Percentiles rank a stretch among this genome's conserved stretches.
phyloP scores from a whole-genome alignment of 2,113 vertebrate genomes.

The Collichthys lucidus region DNA sequence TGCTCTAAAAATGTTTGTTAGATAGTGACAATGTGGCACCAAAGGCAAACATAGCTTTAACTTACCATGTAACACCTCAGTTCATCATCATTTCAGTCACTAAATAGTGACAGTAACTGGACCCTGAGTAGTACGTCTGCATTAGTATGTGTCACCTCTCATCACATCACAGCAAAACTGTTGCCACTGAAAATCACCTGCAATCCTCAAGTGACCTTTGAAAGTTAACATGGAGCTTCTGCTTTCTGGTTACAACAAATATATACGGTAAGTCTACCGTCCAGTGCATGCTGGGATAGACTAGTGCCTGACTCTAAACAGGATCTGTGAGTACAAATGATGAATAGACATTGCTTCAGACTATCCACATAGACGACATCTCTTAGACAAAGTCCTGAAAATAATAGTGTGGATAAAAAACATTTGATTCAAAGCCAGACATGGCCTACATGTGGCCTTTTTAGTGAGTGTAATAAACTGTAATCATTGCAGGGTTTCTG shows the following conservation, averaged over 20 bases:
- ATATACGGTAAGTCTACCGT: not conserved
- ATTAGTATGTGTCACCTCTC: slow-evolving; percentile 35
- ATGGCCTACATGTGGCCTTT: not conserved
- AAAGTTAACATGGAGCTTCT: not conserved
- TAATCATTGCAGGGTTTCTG: not conserved
- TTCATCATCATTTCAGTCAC: slow-evolving; percentile 24
- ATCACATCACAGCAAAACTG: slow-evolving; percentile 16
- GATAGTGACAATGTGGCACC: slow-evolving; percentile 1
- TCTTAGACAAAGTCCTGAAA: not conserved
- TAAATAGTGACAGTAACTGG: slow-evolving; percentile 12
- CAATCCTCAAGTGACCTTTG: slow-evolving; percentile 20
- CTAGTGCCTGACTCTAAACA: not conserved
- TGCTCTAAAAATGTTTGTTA: not conserved
- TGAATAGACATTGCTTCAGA: not conserved
- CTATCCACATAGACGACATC: not conserved
- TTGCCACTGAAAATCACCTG: not conserved
- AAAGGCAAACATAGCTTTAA: slow-evolving; percentile 17
- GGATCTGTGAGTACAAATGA: not conserved
- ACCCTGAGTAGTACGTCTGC: slow-evolving; percentile 24
- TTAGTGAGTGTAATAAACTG: not conserved
- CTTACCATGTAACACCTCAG: not conserved
- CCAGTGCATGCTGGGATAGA: not conserved
- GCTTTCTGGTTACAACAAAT: not conserved
- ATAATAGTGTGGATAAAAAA: not conserved
- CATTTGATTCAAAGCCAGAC: not conserved